A percentile compares a stretch with the other conserved stretches of the same genome.
These are phyloP conservation scores for Drosophila grimshawi DNA, from an alignment of 1,140 invertebrate genomes.

Conservation along the genomic window DNA sequence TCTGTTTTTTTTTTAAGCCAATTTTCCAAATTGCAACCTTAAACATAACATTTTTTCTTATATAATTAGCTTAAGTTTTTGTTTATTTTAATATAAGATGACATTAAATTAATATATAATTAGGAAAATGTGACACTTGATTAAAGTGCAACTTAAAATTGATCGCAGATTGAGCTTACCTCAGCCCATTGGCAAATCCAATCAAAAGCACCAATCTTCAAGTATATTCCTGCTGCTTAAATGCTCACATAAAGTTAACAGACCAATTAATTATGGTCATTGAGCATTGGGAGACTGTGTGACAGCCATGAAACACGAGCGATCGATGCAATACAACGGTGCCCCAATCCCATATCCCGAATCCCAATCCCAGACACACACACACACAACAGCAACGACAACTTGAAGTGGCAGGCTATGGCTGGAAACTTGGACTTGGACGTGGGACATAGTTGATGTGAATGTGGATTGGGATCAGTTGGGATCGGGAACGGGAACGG, in stretches of 20 bases:
- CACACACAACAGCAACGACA: conserved; percentile 9
- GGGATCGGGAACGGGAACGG: conserved; percentile 9
- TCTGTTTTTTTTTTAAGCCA: too few relatives aligned
- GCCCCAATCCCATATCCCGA: conserved; percentile 16
- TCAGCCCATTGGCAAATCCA: neutral
- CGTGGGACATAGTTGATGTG: neutral
- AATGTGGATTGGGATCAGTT: conserved; percentile 16
- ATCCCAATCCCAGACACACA: neutral
- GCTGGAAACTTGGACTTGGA: conserved; percentile 44
- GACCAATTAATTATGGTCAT: conserved; percentile 74
- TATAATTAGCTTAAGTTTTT: too few relatives aligned
- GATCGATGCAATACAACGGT: conserved; percentile 25
- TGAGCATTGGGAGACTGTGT: conserved; percentile 58
- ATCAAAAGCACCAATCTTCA: neutral
- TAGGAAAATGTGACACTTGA: too few relatives aligned
- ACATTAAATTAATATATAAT: too few relatives aligned
- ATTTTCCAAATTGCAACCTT: too few relatives aligned
- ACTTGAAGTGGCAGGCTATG: conserved; percentile 26
- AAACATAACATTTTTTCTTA: too few relatives aligned
- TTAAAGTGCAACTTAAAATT: too few relatives aligned
- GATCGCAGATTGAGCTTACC: too few relatives aligned
- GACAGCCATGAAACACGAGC: conserved; percentile 67
- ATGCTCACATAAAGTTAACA: conserved; percentile 61
- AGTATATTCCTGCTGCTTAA: conserved; percentile 2
- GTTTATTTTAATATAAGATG: too few relatives aligned